A percentile compares a stretch with the other conserved stretches of the same genome.
These are phyloP conservation scores for Lordiphosa clarofinis DNA, from an alignment of 1,140 invertebrate species.

Conservation along the genomic window DNA sequence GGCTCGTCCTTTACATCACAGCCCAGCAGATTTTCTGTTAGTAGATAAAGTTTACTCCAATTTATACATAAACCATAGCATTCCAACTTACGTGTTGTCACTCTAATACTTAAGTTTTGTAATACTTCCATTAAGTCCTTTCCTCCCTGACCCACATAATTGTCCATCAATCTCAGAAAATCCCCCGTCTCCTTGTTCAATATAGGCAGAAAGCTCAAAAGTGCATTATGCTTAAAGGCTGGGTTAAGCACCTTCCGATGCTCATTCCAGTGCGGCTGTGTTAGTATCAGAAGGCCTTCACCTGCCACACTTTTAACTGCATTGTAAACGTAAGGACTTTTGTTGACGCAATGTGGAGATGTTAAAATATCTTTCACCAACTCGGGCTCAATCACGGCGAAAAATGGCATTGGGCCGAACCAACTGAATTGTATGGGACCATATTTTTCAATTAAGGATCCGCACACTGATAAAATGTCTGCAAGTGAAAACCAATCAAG, in stretches of 20 bases:
- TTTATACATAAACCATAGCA: too few species aligned
- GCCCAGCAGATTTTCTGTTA: slow-evolving; percentile 46
- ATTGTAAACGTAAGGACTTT: slow-evolving; percentile 5
- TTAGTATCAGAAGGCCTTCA: neutral
- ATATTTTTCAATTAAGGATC: slow-evolving; percentile 10
- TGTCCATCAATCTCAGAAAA: slow-evolving; percentile 31
- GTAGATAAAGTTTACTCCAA: neutral
- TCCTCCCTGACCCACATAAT: slow-evolving; percentile 14
- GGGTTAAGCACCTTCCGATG: slow-evolving; percentile 51
- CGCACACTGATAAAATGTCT: slow-evolving; percentile 1
- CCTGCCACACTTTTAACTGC: slow-evolving; percentile 17
- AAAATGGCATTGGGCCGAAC: slow-evolving; percentile 41
- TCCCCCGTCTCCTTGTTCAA: slow-evolving; percentile 46
- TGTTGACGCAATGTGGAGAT: slow-evolving; percentile 38
- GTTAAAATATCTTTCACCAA: slow-evolving; percentile 39
- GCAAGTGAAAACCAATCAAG: neutral
- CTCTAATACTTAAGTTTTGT: slow-evolving; percentile 33
- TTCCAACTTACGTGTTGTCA: slow-evolving; percentile 29
- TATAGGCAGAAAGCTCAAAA: slow-evolving; percentile 48
- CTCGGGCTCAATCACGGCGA: slow-evolving; percentile 42
- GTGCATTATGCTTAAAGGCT: slow-evolving; percentile 41
- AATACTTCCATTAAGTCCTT: slow-evolving; percentile 27
- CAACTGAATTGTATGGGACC: slow-evolving; percentile 30
- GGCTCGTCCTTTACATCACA: slow-evolving; percentile 19
- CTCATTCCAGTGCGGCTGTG: slow-evolving; percentile 41